Evolutionary conservation across 2,888 invertebrate genomes (phyloP).

Genomic region (Drosophila kuntzei): DNA sequence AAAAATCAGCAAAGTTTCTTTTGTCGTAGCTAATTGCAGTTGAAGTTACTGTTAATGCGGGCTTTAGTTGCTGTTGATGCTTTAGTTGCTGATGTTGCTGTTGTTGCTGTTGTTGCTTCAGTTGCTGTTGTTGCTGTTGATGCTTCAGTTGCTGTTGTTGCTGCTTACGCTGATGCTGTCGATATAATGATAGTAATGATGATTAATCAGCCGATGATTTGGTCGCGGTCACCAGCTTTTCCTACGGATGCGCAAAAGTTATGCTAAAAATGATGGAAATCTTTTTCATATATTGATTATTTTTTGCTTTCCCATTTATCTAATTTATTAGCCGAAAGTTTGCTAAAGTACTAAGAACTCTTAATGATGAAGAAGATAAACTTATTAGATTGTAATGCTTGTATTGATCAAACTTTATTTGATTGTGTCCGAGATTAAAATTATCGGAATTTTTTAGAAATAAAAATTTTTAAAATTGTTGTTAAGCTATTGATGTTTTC

Average conservation of each 20-base stretch:
- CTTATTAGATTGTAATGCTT: constrained; percentile 4
- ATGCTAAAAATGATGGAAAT: constrained; percentile 13
- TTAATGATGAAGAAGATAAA: neutral
- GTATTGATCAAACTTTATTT: neutral
- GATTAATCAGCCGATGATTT: constrained; percentile 59
- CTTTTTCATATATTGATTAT: neutral
- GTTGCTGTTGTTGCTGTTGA: constrained; percentile 1
- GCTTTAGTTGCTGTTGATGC: constrained; percentile 10
- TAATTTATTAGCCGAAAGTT: constrained; percentile 16
- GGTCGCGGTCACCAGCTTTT: constrained; percentile 34
- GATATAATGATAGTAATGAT: constrained; percentile 45
- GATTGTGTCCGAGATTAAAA: neutral
- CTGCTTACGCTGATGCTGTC: constrained; percentile 1
- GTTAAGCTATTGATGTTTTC: neutral
- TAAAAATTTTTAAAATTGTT: too few species aligned
- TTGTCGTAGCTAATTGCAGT: constrained; percentile 67
- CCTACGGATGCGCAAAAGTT: constrained; percentile 6
- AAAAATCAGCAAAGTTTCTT: constrained; percentile 43
- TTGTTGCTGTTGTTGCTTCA: constrained; percentile 11
- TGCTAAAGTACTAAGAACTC: neutral
- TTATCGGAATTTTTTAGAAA: neutral
- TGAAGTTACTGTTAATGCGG: constrained; percentile 47
- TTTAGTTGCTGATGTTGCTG: neutral
- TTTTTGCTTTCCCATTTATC: neutral
- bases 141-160: constrained; percentile 8